Percentiles rank a stretch among this genome's conserved stretches.
Conservation (phyloP, 2,113 vertebrate species). For the Poeciliopsis retropinna region DNA sequence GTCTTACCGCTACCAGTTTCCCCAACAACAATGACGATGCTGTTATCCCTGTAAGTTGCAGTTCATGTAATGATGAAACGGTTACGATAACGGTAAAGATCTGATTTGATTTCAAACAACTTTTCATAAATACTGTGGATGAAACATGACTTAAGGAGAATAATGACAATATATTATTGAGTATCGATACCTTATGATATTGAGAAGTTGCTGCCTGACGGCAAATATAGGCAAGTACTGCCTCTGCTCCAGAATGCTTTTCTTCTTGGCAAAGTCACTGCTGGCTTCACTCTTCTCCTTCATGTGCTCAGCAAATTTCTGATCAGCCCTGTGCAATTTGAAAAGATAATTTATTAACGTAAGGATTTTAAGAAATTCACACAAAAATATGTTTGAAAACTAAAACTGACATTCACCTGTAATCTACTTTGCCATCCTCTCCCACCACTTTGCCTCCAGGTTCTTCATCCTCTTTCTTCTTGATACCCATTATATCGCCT, state of each 20-base stretch:
- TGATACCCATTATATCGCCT: constrained; percentile 98
- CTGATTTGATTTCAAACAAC: neutral
- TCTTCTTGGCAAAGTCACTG: constrained; percentile 97
- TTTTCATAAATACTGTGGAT: neutral
- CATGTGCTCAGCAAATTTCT: constrained; percentile 99
- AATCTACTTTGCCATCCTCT: constrained; percentile 96
- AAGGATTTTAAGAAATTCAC: neutral
- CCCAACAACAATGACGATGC: constrained; percentile 97
- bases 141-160: neutral
- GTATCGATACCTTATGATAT: constrained; percentile 88
- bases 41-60: constrained; percentile 88
- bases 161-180: neutral
- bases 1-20: constrained; percentile 98
- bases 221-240: constrained; percentile 98
- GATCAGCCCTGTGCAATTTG: constrained; percentile 85
- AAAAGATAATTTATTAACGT: constrained; percentile 1
- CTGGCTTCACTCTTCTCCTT: constrained; percentile 93
- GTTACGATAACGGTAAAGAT: neutral
- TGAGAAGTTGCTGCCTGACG: constrained; percentile 94
- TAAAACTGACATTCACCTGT: constrained; percentile 80
- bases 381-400: neutral
- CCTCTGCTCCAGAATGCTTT: constrained; percentile 93
- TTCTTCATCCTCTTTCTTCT: constrained; percentile 88
- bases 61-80: neutral
- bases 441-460: constrained; percentile 79